A percentile compares a stretch with the other conserved stretches of the same genome.
Conservation (phyloP, 2,888 invertebrate genomes). For the Noctuana brunneofusca region DNA sequence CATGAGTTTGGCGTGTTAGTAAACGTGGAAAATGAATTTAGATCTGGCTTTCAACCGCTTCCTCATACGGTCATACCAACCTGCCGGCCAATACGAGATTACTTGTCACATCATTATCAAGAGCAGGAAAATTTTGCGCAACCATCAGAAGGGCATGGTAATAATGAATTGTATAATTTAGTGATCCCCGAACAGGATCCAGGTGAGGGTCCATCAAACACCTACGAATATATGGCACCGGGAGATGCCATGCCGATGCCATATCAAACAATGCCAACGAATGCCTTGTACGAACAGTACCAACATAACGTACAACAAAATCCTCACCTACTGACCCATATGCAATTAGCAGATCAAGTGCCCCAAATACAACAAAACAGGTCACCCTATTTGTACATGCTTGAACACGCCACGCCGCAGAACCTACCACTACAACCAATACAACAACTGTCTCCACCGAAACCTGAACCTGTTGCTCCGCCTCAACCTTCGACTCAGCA, state of each 20-base stretch:
- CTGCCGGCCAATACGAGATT: not conserved
- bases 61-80: not conserved
- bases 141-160: not conserved
- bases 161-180: not conserved
- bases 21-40: not conserved
- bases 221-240: not conserved
- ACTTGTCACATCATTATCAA: not conserved
- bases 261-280: not conserved
- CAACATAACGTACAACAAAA: not conserved
- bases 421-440: constrained; percentile 1
- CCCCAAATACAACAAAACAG: not conserved
- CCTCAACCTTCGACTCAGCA: not conserved
- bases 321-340: not conserved
- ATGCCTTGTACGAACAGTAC: not conserved
- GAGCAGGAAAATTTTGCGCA: not conserved
- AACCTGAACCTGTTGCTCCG: not conserved
- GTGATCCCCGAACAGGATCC: not conserved
- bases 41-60: not conserved
- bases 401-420: not conserved
- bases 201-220: not conserved
- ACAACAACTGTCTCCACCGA: constrained; percentile 7
- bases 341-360: not conserved
- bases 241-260: not conserved
- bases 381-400: not conserved
- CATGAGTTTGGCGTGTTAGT: not conserved